Base-by-base conservation (phyloP, 2,888 invertebrate species). In the Boloria selene region DNA sequence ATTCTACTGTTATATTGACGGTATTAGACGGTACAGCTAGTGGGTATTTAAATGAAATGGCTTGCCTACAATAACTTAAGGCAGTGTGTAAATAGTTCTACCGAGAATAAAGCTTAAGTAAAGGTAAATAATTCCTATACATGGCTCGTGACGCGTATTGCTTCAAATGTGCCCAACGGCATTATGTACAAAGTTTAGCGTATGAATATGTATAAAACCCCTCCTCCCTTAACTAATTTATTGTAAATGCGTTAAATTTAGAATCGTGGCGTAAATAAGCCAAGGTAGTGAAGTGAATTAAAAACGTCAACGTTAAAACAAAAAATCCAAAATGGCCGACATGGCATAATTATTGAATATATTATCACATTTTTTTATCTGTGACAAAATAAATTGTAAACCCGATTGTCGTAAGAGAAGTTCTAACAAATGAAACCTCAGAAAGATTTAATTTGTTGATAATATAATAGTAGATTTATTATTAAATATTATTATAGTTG, bases 1-100 rank as follows among this genome's bases (percentile, higher is more conserved):
- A 67, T 68, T 56, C 31, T 56, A 64, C 83, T 83, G 84, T 84
- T 81, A 77, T 77, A 75, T 61, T 72, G 70, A 62, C 60, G 50
- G 50, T 67, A 56, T 61, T 49, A 66, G n/a, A n/a, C n/a, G n/a
- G 44, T 54, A 44, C 54, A 49, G 62, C 70, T 68, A 66, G 52
- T 60, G 61, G 53, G 58, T 67, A 64, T 58, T 61, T 67, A 44
- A 54, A 62, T 45, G 14, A 50, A 60, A 61, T 59, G 31, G 47
- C 65, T 68, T 65, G 68, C 51, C 63, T 67, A 58, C 44, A 26
- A 42, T 50, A 53, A 53, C 47, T 4, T 31, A 42, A 45, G 65
- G 65, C 65, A 38, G 31, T 60, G 49, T 65, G 68, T 69, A 69
- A 69, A 69, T 69, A 69, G 55, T 56, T 56, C 50, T 54, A 60